These are phyloP conservation scores for Columbina picui DNA, from an alignment of 2,113 vertebrate genomes.

Conservation along the genomic window DNA sequence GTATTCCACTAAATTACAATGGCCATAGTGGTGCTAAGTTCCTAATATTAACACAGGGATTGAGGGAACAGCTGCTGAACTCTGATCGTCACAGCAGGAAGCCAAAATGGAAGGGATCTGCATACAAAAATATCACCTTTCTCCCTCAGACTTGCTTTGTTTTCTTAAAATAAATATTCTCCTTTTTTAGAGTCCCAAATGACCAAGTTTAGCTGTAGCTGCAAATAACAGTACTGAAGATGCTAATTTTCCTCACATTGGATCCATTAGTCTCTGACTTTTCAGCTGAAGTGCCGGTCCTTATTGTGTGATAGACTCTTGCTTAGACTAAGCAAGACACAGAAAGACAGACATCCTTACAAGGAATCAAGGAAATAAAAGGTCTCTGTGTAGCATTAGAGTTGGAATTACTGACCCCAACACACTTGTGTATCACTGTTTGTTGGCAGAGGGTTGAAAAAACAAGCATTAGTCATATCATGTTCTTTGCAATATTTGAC, in stretches of 20 bases:
- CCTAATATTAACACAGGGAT: neutral
- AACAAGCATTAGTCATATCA: neutral
- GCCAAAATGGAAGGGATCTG: neutral
- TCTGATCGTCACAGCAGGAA: neutral
- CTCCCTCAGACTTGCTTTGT: neutral
- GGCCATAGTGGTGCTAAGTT: neutral
- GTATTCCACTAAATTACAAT: neutral
- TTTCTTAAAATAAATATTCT: neutral
- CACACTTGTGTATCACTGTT: neutral
- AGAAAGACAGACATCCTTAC: neutral
- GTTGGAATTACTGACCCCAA: neutral
- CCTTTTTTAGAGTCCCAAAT: neutral
- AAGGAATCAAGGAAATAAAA: neutral
- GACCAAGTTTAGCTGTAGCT: neutral
- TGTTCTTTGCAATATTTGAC: neutral
- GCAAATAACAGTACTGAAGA: neutral
- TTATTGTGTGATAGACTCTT: neutral
- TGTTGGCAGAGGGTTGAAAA: conserved; percentile 7
- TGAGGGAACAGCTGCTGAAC: neutral
- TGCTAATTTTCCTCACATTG: no score
- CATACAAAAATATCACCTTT: neutral
- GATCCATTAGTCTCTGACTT: neutral
- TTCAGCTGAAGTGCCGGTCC: neutral
- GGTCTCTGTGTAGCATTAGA: neutral
- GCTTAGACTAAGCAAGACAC: neutral